Base-by-base conservation (phyloP, 2,888 invertebrate genomes). In the Hedychridium roseum region DNA sequence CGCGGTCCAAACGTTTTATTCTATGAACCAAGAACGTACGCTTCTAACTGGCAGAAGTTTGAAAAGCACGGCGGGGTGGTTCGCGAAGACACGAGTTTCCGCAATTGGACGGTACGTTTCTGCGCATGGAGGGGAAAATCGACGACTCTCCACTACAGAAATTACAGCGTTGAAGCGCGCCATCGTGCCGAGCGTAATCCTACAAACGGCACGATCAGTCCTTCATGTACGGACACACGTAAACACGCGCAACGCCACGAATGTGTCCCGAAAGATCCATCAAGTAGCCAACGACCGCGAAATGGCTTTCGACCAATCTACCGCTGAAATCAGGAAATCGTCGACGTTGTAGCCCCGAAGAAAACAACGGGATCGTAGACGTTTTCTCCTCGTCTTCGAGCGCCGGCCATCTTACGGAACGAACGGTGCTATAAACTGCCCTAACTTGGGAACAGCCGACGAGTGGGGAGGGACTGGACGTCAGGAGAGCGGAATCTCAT, bases 261-360 rank as follows among this genome's bases (percentile, higher is more conserved):
- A 9, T n/a, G 21, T 34, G 55, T 57, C 57, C 57, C 60, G 55
- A 54, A 64, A 63, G 63, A 63, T 63, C 61, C 61, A 61, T 64
- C 63, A 64, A 63, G 63, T 43, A 50, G 39, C 47, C 61, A 50
- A 64, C 59, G 49, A 56, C 59, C 63, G 53, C 54, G 61, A 64
- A 63, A 63, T 57, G 53, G 57, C 50, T 42, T 54, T 54, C 56
- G 47, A 64, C 54, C 61, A 63, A 63, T 64, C 59, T 61, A 51
- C 57, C 45, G 49, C 44, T 53, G 47, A 64, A 59, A 63, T 64
- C 64, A 61, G 51, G 53, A 54, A 61, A 52, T 55, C 46, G 53
- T 44, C 49, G 43, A 40, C 32, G 43, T 32, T 28, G 40, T 49
- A 47, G 38, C 35, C 57, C 52, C 36, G 39, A 60, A 48, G 44